Percentiles rank a stretch among this genome's conserved stretches.
phyloP scores from a whole-genome alignment of 2,113 vertebrate species.

The Chascanopsetta lugubris region DNA sequence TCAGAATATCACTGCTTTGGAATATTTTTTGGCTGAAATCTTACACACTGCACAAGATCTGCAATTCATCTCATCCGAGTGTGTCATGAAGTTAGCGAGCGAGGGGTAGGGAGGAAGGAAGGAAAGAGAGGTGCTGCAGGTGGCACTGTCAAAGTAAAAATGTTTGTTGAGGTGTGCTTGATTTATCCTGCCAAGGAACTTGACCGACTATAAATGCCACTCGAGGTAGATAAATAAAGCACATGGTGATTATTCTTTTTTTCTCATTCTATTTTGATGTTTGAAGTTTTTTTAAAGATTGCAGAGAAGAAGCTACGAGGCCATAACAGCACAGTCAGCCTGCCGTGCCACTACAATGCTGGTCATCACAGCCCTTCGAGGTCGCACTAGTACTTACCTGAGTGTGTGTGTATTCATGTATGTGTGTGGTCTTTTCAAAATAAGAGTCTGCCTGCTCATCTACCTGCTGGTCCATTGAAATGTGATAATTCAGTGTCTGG shows the following conservation, averaged over 20 bases:
- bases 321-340: slow-evolving; percentile 34
- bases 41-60: no score
- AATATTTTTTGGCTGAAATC: no score
- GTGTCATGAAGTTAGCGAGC: slow-evolving; percentile 7
- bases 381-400: slow-evolving; percentile 36
- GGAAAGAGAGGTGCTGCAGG: background rate
- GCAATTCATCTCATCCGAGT: slow-evolving; percentile 10
- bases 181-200: slow-evolving; percentile 19
- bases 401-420: background rate
- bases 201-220: background rate
- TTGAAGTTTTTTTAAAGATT: slow-evolving; percentile 6
- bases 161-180: slow-evolving; percentile 11
- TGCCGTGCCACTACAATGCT: slow-evolving; percentile 20
- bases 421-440: background rate
- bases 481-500: background rate
- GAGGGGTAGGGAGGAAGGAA: slow-evolving; percentile 39
- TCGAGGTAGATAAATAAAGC: slow-evolving; percentile 23
- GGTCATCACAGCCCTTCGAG: slow-evolving; percentile 22
- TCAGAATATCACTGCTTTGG: no score
- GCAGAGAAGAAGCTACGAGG: slow-evolving; percentile 18
- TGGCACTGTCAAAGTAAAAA: slow-evolving; percentile 29
- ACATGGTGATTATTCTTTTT: background rate
- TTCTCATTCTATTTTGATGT: background rate
- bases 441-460: slow-evolving; percentile 7
- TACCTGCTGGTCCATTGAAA: slow-evolving; percentile 8